Conservation (phyloP, 92 coral and sea anemone genomes). For the Phymanthus crucifer region DNA sequence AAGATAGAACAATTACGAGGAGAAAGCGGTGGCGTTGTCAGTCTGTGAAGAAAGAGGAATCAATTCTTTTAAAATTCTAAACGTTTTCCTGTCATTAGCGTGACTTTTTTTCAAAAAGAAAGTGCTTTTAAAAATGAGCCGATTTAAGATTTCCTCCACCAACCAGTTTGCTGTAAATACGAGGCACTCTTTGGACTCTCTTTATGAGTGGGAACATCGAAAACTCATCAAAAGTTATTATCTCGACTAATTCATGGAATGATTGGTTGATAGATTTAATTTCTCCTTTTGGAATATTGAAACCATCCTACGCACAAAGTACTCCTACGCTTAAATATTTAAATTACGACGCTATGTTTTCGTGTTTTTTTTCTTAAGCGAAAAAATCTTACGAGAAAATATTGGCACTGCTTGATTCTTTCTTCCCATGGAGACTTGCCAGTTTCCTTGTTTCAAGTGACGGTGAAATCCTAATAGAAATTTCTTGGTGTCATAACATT, state of each 20-base stretch:
- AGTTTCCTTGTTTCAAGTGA: not conserved
- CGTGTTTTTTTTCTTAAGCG: not conserved
- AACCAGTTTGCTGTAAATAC: no score
- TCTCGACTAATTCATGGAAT: slow-evolving; percentile 22
- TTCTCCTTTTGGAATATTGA: not conserved
- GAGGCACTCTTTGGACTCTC: not conserved
- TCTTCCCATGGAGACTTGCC: not conserved
- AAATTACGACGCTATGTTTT: not conserved
- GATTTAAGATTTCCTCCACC: no score
- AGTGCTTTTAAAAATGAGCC: not conserved
- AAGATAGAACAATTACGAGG: no score
- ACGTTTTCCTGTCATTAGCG: no score
- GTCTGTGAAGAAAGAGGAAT: no score
- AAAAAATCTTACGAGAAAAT: not conserved
- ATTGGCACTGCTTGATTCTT: not conserved
- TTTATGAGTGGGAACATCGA: not conserved
- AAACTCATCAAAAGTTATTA: not conserved
- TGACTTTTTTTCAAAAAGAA: not conserved
- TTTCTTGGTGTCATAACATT: not conserved
- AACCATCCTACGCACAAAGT: slow-evolving; percentile 14
- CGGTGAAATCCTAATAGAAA: not conserved
- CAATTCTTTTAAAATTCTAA: no score
- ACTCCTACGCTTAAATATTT: slow-evolving; percentile 22
- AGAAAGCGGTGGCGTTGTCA: no score
- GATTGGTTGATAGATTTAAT: slow-evolving; percentile 29